Percentiles rank a stretch among this genome's conserved stretches.
Evolutionary conservation across 2,888 invertebrate species (phyloP).

Genomic region (Onthophagus sagittarius): DNA sequence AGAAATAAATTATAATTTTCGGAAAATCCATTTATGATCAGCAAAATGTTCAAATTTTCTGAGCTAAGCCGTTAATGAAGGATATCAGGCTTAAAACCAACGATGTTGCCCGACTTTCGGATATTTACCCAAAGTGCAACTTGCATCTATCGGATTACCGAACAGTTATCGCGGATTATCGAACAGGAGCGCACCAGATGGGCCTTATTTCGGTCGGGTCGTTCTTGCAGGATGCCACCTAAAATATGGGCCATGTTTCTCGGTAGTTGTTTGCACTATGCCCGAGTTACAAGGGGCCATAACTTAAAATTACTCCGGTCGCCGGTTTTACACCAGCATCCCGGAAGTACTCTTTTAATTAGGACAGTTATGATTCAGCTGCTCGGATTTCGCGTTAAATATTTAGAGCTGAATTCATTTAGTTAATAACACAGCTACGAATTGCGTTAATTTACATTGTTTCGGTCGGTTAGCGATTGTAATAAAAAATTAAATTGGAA

Average conservation of each 20-base stretch:
- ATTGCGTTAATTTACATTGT: neutral
- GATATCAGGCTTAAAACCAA: neutral
- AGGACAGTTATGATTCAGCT: neutral
- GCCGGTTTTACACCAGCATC: neutral
- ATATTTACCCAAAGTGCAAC: neutral
- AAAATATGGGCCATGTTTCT: neutral
- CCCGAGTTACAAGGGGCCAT: neutral
- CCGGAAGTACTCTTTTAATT: neutral
- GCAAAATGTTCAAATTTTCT: too few relatives aligned
- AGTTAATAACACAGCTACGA: neutral
- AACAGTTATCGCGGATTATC: neutral
- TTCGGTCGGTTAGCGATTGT: neutral
- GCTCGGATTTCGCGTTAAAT: neutral
- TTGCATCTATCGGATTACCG: neutral
- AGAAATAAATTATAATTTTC: too few relatives aligned
- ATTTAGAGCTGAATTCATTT: neutral
- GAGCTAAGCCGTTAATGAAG: neutral
- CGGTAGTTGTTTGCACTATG: neutral
- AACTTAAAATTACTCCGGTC: neutral
- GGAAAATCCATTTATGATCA: too few relatives aligned
- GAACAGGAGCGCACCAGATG: neutral
- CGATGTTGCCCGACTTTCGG: neutral
- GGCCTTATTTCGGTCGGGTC: neutral
- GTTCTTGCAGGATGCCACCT: neutral
- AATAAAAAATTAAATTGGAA: neutral